Evolutionary conservation across 2,113 vertebrate genomes (phyloP).

Genomic region (Mustelus asterias): DNA sequence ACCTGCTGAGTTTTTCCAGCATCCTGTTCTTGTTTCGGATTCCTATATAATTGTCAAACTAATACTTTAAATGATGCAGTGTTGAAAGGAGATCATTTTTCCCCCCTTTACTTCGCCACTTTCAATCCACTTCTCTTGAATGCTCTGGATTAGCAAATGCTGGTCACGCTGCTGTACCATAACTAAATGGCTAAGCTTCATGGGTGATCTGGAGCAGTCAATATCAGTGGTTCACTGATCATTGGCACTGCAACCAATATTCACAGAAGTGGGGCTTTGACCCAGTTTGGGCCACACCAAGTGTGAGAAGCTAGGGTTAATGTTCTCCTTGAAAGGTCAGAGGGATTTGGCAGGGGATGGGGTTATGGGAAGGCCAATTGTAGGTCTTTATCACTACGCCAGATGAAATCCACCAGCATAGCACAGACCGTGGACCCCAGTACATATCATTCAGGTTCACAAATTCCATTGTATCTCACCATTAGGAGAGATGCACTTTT

Average conservation of each 20-base stretch:
- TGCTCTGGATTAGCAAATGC: neutral
- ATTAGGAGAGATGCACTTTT: neutral
- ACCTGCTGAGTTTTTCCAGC: too few species aligned
- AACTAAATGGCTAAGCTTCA: neutral
- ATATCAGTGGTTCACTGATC: neutral
- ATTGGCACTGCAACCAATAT: neutral
- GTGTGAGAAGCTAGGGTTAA: neutral
- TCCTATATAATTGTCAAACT: neutral
- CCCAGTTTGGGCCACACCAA: neutral
- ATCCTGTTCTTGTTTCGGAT: too few species aligned
- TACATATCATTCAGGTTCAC: neutral
- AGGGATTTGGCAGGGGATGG: neutral
- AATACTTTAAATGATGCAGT: neutral
- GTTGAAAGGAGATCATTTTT: neutral
- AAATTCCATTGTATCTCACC: neutral
- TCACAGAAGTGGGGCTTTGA: neutral
- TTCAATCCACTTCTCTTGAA: neutral
- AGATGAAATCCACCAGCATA: neutral
- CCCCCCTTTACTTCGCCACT: neutral
- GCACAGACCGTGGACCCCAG: neutral
- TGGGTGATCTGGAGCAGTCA: neutral
- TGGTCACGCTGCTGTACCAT: too few species aligned
- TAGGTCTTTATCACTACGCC: neutral
- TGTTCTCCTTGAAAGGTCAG: neutral
- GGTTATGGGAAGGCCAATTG: neutral